These are phyloP conservation scores for Stylophora pistillata DNA, from an alignment of 64 coral and sea anemone species.

Conservation along the genomic window DNA sequence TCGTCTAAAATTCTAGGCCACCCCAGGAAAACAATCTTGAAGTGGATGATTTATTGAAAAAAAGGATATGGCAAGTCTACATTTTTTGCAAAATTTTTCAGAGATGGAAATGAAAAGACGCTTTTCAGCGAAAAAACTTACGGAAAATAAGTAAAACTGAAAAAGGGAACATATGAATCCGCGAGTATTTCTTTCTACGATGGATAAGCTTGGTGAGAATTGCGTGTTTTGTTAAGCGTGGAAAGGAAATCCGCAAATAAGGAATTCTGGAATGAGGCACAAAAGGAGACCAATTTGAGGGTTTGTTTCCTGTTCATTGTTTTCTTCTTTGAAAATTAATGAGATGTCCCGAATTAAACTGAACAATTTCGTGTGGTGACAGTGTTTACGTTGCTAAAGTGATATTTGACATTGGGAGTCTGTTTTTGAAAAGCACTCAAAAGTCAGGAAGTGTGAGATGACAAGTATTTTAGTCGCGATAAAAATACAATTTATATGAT, in stretches of 20 bases:
- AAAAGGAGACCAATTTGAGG: constrained; percentile 5
- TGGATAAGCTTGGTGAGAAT: not conserved
- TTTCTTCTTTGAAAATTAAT: constrained; percentile 50
- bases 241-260: constrained; percentile 40
- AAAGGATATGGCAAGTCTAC: not conserved
- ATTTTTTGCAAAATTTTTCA: not conserved
- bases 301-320: constrained; percentile 43
- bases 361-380: constrained; percentile 18
- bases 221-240: constrained; percentile 3
- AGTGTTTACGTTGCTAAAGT: constrained; percentile 48
- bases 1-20: not conserved
- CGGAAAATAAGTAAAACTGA: no score
- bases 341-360: constrained; percentile 41
- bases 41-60: not conserved
- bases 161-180: no score
- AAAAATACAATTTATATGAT: constrained; percentile 35
- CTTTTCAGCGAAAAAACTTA: not conserved
- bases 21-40: not conserved
- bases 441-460: constrained; percentile 45
- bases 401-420: constrained; percentile 44
- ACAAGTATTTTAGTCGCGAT: constrained; percentile 28
- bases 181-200: not conserved
- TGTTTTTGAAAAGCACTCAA: constrained; percentile 46
- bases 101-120: not conserved
- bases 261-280: constrained; percentile 1